Evolutionary conservation across 2,888 invertebrate species (phyloP), one percentile per base, ranked within the genome.

Genomic region (Cheilosia soror): DNA sequence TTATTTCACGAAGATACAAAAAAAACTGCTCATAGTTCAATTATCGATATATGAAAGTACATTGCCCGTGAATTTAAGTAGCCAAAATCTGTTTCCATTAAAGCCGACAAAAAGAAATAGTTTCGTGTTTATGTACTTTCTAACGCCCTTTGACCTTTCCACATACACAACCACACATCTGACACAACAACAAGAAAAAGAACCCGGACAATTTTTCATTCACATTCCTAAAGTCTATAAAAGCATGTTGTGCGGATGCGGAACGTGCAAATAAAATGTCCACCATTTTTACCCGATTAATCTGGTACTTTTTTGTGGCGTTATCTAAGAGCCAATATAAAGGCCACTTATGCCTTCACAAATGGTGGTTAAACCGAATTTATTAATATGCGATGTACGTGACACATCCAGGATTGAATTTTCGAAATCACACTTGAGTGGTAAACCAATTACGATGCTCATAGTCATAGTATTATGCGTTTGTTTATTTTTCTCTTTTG

Each of bases 281-380:
- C 37, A 47, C 37, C 42, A 47, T 55, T 44, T 69, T 60, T 69
- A 57, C 62, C 49, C 53, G 69, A 69, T 69, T 69, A 47, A 13
- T 13, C 2, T 31, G 25, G 25, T 15, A 57, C 25, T 11, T 53
- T 62, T 33, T 27, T 51, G 15, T 29, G 29, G 3, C 42, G n/a
- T 4, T 11, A 27, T 11, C 40, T 27, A n/a, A n/a, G 5, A 53
- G 44, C 55, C 58, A 63, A 62, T 62, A 55, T 55, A 68, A 65
- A 42, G 29, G 29, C 42, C 62, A 37, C 49, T 72, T 62, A 60
- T 13, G 11, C 37, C 25, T 29, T 29, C 42, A 44, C 72, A 63
- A 47, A 47, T 47, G 6, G 33, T 62, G 62, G 53, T 72, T 44
- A 53, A 51, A 20, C 42, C 25, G 6, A 72, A 63, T 44, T 40